Evolutionary conservation across 1,140 invertebrate species (phyloP), one percentile per base, ranked within the genome.

Genomic region (Colletes gigas): DNA sequence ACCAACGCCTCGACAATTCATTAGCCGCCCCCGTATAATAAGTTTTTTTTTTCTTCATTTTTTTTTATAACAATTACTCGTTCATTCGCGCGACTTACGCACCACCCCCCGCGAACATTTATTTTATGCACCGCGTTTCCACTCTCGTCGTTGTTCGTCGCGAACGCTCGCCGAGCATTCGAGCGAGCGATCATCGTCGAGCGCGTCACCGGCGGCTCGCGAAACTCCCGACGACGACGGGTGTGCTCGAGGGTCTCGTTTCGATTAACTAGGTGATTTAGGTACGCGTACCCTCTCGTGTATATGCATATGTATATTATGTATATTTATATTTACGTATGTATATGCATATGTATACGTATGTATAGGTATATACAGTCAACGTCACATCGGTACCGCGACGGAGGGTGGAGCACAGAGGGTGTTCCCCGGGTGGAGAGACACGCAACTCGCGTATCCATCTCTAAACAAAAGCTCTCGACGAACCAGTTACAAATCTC

Each of bases 21-120:
- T 85, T 85, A 83, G 54, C 86, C 81, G 75, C 76, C 69, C 76
- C 69, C 69, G 75, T 86, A 82, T 90, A 91, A 90, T 91, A 90
- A 91, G 86, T 73, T 90, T 30, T 30, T 30, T 30, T 30, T 30
- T 30, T 30, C n/a, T n/a, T 30, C 2, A 30, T 30, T 30, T 2
- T 30, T 30, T 30, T 30, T 30, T 90, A 88, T 90, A 91, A 91
- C 90, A 91, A 91, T 69, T 88, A 86, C 83, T 85, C 76, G 67
- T 82, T 52, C 76, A 70, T 68, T 78, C 83, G 77, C 74, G 76
- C 72, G 21, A 12, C 70, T 85, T 83, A 83, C 77, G 67, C 71
- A 72, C 81, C n/a, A n/a, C n/a, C n/a, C n/a, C 74, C 57, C 71
- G 21, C 62, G 57, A 41, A 77, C 67, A 77, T 52, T 72, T 78